A percentile compares a stretch with the other conserved stretches of the same genome.
Conservation (phyloP, 2,888 invertebrate species). For the Serrognathus titanus region DNA sequence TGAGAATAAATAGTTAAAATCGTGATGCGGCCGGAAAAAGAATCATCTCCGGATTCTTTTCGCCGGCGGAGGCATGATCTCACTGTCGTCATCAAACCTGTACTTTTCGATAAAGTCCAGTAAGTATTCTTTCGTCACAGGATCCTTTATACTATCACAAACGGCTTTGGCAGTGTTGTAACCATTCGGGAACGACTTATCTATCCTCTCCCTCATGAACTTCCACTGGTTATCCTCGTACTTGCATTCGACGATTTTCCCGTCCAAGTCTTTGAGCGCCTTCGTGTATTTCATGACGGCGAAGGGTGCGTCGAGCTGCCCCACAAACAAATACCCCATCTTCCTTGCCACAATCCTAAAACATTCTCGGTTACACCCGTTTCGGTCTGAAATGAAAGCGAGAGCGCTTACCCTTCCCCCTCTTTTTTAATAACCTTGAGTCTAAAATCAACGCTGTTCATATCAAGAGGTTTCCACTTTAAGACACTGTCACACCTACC, state of each 20-base stretch:
- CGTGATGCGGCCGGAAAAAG: background rate
- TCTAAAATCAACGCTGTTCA: conserved; percentile 96
- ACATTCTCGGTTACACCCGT: conserved; percentile 10
- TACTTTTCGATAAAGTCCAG: conserved; percentile 67
- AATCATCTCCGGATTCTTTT: conserved; percentile 51
- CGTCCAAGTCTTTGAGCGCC: conserved; percentile 72
- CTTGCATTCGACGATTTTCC: conserved; percentile 95
- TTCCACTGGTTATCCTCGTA: conserved; percentile 80
- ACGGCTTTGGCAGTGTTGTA: conserved; percentile 85
- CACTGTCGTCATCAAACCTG: conserved; percentile 63
- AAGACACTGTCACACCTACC: conserved; percentile 82
- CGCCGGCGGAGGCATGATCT: conserved; percentile 70
- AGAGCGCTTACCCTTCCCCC: conserved; percentile 64
- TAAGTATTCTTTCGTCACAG: conserved; percentile 80
- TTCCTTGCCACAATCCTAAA: conserved; percentile 65
- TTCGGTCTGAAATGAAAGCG: background rate
- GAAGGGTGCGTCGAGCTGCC: conserved; percentile 66
- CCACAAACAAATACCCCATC: conserved; percentile 76
- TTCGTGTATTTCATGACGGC: conserved; percentile 75
- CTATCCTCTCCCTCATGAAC: conserved; percentile 92
- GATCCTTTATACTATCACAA: conserved; percentile 73
- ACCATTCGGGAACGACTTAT: conserved; percentile 95
- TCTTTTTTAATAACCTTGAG: conserved; percentile 73
- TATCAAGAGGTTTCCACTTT: conserved; percentile 94
- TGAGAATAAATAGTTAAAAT: conserved; percentile 2